Percentiles rank a stretch among this genome's conserved stretches.
phyloP scores from a whole-genome alignment of 2,113 vertebrate species.

The Salvelinus alpinus region DNA sequence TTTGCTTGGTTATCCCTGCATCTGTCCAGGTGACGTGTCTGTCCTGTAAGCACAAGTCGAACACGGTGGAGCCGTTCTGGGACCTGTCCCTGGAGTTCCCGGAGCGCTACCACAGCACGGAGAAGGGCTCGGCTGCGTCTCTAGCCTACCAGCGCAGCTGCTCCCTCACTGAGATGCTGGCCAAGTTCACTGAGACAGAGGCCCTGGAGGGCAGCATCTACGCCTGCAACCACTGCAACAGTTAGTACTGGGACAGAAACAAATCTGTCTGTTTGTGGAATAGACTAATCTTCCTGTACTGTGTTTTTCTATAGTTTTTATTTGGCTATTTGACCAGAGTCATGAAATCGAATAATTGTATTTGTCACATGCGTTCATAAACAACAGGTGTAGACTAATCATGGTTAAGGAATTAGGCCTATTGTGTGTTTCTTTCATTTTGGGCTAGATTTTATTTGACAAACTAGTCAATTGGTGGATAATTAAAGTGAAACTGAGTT shows the following conservation, averaged over 20 bases:
- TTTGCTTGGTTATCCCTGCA: background rate
- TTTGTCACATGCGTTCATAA: no score
- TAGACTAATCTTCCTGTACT: no score
- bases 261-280: no score
- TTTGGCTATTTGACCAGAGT: no score
- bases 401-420: no score
- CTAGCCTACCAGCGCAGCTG: slow-evolving; percentile 83
- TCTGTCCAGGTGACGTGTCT: slow-evolving; percentile 90
- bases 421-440: background rate
- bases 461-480: no score
- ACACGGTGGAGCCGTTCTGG: slow-evolving; percentile 98
- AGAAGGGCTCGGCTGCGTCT: slow-evolving; percentile 81
- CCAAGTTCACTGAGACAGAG: slow-evolving; percentile 98
- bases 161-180: slow-evolving; percentile 95
- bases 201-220: slow-evolving; percentile 96
- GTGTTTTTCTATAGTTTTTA: no score
- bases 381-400: no score
- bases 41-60: slow-evolving; percentile 96
- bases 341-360: no score
- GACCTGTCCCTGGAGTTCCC: slow-evolving; percentile 97
- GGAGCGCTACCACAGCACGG: slow-evolving; percentile 89
- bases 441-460: background rate
- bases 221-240: slow-evolving; percentile 97
- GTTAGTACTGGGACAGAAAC: slow-evolving; percentile 73
- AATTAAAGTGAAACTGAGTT: no score